These are phyloP conservation scores for Cichlasoma orientale DNA, from an alignment of 2,797 vertebrate species.

Conservation along the genomic window DNA sequence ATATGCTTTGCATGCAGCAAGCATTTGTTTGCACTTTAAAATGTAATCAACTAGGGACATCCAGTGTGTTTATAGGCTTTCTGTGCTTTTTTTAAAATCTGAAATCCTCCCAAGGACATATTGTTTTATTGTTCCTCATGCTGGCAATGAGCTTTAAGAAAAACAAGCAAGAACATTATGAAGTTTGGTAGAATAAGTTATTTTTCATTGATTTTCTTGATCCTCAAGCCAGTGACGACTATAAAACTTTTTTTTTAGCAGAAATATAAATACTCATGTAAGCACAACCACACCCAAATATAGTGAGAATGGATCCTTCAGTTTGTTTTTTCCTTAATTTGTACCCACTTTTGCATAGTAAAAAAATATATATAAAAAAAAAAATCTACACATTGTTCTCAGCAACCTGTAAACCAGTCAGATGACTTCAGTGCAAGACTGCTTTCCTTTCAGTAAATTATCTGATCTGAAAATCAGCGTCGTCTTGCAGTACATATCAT, in stretches of 20 bases:
- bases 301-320: background rate
- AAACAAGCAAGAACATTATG: background rate
- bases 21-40: background rate
- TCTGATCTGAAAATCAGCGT: slow-evolving; percentile 9
- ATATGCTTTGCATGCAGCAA: background rate
- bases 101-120: background rate
- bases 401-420: background rate
- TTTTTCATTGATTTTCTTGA: background rate
- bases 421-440: background rate
- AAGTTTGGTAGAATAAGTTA: background rate
- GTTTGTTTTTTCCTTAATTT: background rate
- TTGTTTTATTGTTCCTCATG: background rate
- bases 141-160: background rate
- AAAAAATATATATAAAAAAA: background rate
- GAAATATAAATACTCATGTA: background rate
- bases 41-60: background rate
- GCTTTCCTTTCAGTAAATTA: slow-evolving; percentile 27
- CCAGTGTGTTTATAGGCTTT: background rate
- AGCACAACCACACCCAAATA: background rate
- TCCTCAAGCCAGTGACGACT: background rate
- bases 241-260: background rate
- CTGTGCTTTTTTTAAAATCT: background rate
- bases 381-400: background rate
- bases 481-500: background rate
- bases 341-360: background rate